Evolutionary conservation across 2,797 vertebrate genomes (phyloP).

Genomic region (Danio jaintianensis): DNA sequence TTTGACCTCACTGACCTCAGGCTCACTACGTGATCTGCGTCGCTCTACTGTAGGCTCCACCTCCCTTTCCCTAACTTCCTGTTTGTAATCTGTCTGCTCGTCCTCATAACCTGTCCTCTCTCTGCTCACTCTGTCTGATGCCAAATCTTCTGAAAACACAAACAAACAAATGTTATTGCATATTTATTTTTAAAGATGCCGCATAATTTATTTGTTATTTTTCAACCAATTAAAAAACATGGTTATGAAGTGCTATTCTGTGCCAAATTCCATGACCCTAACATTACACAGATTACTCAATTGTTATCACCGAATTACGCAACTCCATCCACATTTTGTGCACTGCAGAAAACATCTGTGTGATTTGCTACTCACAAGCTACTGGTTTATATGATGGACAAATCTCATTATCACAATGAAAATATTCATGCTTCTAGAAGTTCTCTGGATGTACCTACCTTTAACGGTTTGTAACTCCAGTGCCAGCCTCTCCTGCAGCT

Average conservation of each 20-base stretch:
- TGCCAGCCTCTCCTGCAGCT: conserved; percentile 88
- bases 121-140: conserved; percentile 86
- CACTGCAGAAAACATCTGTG: too few species aligned
- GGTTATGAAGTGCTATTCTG: too few species aligned
- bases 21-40: conserved; percentile 89
- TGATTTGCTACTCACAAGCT: too few species aligned
- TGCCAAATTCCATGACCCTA: too few species aligned
- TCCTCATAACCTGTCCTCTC: conserved; percentile 90
- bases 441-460: conserved; percentile 62
- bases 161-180: conserved; percentile 8
- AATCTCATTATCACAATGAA: neutral
- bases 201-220: too few species aligned
- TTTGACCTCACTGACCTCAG: conserved; percentile 84
- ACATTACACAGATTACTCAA: too few species aligned
- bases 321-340: too few species aligned
- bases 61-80: conserved; percentile 90
- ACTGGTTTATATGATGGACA: neutral
- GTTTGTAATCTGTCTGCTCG: conserved; percentile 86
- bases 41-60: conserved; percentile 87
- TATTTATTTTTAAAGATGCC: neutral
- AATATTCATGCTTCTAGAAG: neutral
- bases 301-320: too few species aligned
- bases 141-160: conserved; percentile 85
- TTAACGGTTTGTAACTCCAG: conserved; percentile 83
- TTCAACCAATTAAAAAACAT: neutral